Evolutionary conservation across 2,113 vertebrate genomes (phyloP).

Genomic region (Corythornis vintsioides): DNA sequence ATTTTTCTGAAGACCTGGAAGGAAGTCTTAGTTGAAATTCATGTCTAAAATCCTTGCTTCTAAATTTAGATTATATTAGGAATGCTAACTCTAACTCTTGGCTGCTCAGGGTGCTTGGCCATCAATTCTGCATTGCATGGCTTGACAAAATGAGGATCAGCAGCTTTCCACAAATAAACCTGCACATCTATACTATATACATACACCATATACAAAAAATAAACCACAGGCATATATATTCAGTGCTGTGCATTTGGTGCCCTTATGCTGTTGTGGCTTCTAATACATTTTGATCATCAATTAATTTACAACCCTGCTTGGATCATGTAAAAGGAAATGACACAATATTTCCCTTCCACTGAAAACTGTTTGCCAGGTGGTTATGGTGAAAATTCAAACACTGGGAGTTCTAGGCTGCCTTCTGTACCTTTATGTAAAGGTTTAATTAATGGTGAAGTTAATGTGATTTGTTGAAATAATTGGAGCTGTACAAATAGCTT

Average conservation of each 20-base stretch:
- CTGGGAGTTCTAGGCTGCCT: not conserved
- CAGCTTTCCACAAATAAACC: not conserved
- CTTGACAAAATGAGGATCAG: not conserved
- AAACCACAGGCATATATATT: no score
- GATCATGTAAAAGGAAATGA: not conserved
- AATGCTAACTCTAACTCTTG: not conserved
- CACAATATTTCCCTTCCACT: not conserved
- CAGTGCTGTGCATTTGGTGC: not conserved
- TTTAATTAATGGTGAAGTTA: conserved; percentile 51
- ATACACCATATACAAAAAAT: no score
- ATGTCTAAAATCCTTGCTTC: not conserved
- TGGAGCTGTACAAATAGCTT: conserved; percentile 11
- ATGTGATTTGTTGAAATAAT: conserved; percentile 24
- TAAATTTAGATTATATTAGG: not conserved
- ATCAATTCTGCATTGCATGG: not conserved
- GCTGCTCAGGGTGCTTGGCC: not conserved
- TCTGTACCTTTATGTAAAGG: not conserved
- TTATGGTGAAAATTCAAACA: not conserved
- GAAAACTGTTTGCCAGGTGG: not conserved
- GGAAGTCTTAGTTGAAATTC: not conserved
- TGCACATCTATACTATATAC: not conserved
- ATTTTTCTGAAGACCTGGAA: not conserved
- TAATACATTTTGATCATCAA: not conserved
- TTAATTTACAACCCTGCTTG: not conserved
- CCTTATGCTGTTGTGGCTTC: not conserved